Base-by-base conservation (phyloP, 1,140 invertebrate genomes). In the Adelges cooleyi region DNA sequence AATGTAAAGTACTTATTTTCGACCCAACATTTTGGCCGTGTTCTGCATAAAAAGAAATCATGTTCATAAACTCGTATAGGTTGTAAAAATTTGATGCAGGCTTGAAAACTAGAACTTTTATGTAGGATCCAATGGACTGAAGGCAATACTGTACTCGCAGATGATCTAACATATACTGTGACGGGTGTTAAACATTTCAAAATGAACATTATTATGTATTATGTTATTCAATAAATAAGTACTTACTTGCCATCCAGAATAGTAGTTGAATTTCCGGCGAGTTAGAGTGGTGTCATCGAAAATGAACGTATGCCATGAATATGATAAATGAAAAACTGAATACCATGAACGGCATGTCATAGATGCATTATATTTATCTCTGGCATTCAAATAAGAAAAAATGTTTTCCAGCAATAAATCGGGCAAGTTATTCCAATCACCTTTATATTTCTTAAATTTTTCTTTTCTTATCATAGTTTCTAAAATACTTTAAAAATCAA, bases 61-160 rank as follows among this genome's bases (percentile, higher is more conserved):
- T 82, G 36, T 85, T 86, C 82, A 90, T 87, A 70, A 90, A 90
- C 73, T 90, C 87, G 70, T 86, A 90, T 3, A 91, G 76, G 72
- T 91, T 91, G 70, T 86, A 86, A 68, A 90, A 89, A 73, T 89
- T 90, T 23, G 80, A 76, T 77, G 86, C 86, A 0, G 87, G 87
- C 17, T 80, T 79, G 65, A 92, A 84, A 11, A 86, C 78, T 4
- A 92, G 73, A 11, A 77, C 79, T 51, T 82, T 78, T 68, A 91
- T 80, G 71, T 85, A 78, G 52, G 73, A 75, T 0, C 88, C 89
- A 42, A 91, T 80, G 68, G 80, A 80, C 36, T 81, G 79, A 10
- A 92, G 75, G 70, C 86, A 92, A 9, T 82, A 73, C 69, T 86
- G 86, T 0, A 85, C 83, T 65, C 85, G 76, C 68, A 87, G 78